A percentile compares a stretch with the other conserved stretches of the same genome.
phyloP scores from a whole-genome alignment of 1,140 invertebrate genomes.

The Cydia splendana region DNA sequence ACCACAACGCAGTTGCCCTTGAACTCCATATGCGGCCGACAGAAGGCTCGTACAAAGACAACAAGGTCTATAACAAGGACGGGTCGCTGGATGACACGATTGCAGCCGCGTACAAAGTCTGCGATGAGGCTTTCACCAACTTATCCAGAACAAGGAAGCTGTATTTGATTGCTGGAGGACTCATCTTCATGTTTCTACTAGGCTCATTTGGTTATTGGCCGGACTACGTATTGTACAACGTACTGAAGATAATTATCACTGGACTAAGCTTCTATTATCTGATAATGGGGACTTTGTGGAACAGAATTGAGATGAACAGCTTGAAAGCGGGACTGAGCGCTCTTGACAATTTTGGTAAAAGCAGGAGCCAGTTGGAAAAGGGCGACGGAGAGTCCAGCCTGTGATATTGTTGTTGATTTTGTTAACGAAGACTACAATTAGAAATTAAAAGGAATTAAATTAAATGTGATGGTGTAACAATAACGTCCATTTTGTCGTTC shows the following conservation, averaged over 20 bases:
- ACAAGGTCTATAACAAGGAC: constrained; percentile 37
- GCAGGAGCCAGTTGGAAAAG: constrained; percentile 41
- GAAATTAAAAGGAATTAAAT: too few relatives aligned
- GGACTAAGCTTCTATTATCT: constrained; percentile 84
- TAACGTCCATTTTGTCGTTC: too few relatives aligned
- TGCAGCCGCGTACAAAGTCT: constrained; percentile 82
- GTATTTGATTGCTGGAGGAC: constrained; percentile 80
- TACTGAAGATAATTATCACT: constrained; percentile 82
- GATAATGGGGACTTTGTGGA: constrained; percentile 90
- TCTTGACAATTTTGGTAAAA: constrained; percentile 59
- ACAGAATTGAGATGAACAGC: constrained; percentile 88
- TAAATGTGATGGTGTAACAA: too few relatives aligned
- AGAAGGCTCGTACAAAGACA: constrained; percentile 35
- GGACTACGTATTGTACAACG: constrained; percentile 58
- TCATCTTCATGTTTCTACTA: constrained; percentile 75
- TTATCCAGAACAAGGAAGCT: constrained; percentile 81
- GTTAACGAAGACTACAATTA: not conserved
- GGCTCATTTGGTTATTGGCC: constrained; percentile 75
- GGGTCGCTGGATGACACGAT: constrained; percentile 72
- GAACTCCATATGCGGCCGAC: constrained; percentile 73
- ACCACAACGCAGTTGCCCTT: constrained; percentile 93
- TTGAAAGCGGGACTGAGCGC: constrained; percentile 83
- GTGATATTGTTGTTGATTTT: not conserved
- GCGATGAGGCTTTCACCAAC: constrained; percentile 80
- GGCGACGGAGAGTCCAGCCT: not conserved